Evolutionary conservation across 2,888 invertebrate species (phyloP).

Genomic region (Platerodrilus igneus): DNA sequence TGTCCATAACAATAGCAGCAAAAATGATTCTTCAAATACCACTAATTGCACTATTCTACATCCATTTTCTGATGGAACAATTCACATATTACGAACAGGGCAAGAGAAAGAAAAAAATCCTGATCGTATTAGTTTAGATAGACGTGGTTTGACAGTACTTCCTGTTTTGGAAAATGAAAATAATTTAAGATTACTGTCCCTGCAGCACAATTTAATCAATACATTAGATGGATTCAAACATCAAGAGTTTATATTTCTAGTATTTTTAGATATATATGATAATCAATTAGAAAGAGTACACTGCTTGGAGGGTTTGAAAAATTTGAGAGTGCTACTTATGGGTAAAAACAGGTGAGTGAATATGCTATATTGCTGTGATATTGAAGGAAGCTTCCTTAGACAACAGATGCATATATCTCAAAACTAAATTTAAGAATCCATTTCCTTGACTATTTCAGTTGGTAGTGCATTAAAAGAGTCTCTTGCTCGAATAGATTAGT

Average conservation of each 20-base stretch:
- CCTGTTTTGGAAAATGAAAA: slow-evolving; percentile 80
- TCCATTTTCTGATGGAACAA: slow-evolving; percentile 59
- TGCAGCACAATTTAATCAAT: slow-evolving; percentile 87
- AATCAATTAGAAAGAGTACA: slow-evolving; percentile 87
- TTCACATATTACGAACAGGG: slow-evolving; percentile 64
- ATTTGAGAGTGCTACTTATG: slow-evolving; percentile 78
- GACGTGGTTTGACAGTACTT: slow-evolving; percentile 75
- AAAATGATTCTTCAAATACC: slow-evolving; percentile 28
- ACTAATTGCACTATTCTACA: slow-evolving; percentile 49
- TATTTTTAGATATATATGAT: slow-evolving; percentile 91
- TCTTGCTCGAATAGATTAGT: too few relatives aligned
- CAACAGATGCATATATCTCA: too few relatives aligned
- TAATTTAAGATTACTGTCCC: slow-evolving; percentile 75
- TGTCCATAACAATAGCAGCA: slow-evolving; percentile 39
- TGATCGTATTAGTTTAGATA: slow-evolving; percentile 84
- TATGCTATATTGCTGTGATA: background rate
- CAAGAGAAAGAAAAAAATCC: slow-evolving; percentile 80
- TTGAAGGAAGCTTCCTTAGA: too few relatives aligned
- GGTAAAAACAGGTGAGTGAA: slow-evolving; percentile 78
- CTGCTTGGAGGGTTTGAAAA: slow-evolving; percentile 70
- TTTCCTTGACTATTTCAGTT: too few relatives aligned
- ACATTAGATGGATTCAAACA: slow-evolving; percentile 60
- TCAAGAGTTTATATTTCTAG: slow-evolving; percentile 64
- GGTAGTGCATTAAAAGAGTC: too few relatives aligned
- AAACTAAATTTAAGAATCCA: too few relatives aligned